phyloP scores from a whole-genome alignment of 2,797 vertebrate genomes.

The Mycteria americana region DNA sequence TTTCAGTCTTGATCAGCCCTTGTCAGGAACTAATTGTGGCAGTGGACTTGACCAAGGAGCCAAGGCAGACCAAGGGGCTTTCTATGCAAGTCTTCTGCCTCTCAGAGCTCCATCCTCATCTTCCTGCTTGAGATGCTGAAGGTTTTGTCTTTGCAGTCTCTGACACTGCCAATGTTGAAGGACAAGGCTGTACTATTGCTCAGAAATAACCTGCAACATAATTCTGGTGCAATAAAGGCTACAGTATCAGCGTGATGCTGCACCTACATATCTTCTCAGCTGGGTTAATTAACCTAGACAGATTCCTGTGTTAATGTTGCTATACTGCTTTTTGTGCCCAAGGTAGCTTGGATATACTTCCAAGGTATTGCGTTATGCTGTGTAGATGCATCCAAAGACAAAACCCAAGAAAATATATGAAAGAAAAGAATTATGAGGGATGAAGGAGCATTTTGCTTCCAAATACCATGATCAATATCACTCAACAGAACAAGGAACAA shows the following conservation, averaged over 20 bases:
- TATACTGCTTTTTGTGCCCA: background rate
- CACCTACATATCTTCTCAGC: background rate
- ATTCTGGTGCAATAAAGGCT: background rate
- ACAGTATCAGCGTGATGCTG: background rate
- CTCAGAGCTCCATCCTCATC: background rate
- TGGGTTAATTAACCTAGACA: fast-evolving
- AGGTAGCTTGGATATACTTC: background rate
- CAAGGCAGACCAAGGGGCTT: background rate
- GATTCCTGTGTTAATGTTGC: background rate
- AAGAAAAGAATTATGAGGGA: background rate
- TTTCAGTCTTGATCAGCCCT: background rate
- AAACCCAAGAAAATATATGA: background rate
- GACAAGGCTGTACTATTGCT: background rate
- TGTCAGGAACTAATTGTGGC: background rate
- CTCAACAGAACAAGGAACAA: background rate
- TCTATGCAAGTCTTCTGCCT: background rate
- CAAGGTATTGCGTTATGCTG: background rate
- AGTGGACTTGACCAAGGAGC: background rate
- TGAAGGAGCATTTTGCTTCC: background rate
- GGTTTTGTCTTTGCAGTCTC: background rate
- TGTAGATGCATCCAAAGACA: background rate
- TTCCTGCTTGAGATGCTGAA: background rate
- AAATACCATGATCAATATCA: background rate
- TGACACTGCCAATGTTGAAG: background rate
- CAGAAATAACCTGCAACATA: background rate